phyloP scores from a whole-genome alignment of 2,888 invertebrate species.

The Drosophila eohydei region DNA sequence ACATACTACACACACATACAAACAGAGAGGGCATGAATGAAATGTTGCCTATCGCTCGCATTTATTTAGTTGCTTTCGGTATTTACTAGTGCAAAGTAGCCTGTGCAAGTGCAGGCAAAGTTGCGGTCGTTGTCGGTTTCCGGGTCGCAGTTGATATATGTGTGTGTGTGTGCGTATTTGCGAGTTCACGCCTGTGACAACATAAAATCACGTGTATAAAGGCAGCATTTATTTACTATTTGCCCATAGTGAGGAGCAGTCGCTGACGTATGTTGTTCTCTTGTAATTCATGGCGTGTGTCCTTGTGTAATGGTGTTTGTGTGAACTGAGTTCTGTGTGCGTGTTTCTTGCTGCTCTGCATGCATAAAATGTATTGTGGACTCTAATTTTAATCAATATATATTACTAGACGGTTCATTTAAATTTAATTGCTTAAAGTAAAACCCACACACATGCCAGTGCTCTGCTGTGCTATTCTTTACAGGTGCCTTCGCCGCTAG shows the following conservation, averaged over 20 bases:
- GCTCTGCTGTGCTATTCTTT: conserved; percentile 31
- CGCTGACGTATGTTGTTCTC: conserved; percentile 36
- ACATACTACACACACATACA: conserved; percentile 8
- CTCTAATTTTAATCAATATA: conserved; percentile 71
- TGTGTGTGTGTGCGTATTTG: conserved; percentile 27
- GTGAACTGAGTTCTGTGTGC: conserved; percentile 42
- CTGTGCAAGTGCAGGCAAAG: conserved; percentile 46
- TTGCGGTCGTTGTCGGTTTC: conserved; percentile 37
- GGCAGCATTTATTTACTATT: conserved; percentile 66
- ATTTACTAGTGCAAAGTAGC: conserved; percentile 74
- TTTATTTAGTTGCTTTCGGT: conserved; percentile 67
- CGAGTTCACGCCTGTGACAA: conserved; percentile 54
- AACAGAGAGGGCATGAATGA: conserved; percentile 65
- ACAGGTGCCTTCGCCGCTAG: conserved; percentile 39
- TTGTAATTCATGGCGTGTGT: conserved; percentile 55
- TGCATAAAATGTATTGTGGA: conserved; percentile 53
- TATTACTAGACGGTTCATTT: conserved; percentile 64
- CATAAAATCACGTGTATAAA: conserved; percentile 72
- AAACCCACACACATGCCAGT: conserved; percentile 32
- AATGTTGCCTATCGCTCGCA: conserved; percentile 46
- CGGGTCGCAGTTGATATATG: conserved; percentile 21
- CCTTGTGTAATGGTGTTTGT: conserved; percentile 31
- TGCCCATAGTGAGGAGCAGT: conserved; percentile 28
- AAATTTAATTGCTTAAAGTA: conserved; percentile 60
- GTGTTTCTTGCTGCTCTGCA: conserved; percentile 59